These are phyloP conservation scores for Lithosia quadra DNA, from an alignment of 2,888 invertebrate genomes.

Conservation along the genomic window DNA sequence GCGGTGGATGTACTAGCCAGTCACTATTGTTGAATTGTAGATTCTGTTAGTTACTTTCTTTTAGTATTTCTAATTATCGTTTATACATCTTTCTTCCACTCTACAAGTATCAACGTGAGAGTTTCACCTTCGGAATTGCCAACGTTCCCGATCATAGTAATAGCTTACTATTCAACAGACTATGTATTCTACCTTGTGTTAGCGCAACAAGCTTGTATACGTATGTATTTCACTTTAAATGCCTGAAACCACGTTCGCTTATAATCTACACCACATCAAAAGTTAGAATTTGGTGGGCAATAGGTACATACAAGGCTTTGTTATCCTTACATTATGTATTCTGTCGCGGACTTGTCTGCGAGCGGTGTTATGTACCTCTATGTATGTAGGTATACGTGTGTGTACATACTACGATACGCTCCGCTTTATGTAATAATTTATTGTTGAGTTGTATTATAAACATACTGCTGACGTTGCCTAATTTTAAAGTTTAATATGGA, in stretches of 20 bases:
- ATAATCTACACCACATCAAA: slow-evolving; percentile 56
- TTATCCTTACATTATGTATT: slow-evolving; percentile 80
- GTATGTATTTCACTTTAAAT: not conserved
- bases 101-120: too few species aligned
- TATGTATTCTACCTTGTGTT: too few species aligned
- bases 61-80: not conserved
- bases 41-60: too few species aligned
- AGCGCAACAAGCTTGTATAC: not conserved
- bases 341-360: slow-evolving; percentile 69
- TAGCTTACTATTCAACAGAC: too few species aligned
- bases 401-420: slow-evolving; percentile 19
- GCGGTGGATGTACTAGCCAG: too few species aligned
- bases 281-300: slow-evolving; percentile 84
- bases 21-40: too few species aligned
- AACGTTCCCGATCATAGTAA: too few species aligned
- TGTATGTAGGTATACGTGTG: slow-evolving; percentile 20
- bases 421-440: slow-evolving; percentile 58
- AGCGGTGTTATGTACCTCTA: slow-evolving; percentile 35
- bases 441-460: slow-evolving; percentile 45
- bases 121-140: too few species aligned
- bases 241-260: slow-evolving; percentile 24
- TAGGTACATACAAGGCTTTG: slow-evolving; percentile 74
- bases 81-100: not conserved
- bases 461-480: slow-evolving; percentile 27
- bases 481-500: slow-evolving; percentile 34